These are phyloP conservation scores for Baryphthengus martii DNA, from an alignment of 2,113 vertebrate genomes.

Conservation along the genomic window DNA sequence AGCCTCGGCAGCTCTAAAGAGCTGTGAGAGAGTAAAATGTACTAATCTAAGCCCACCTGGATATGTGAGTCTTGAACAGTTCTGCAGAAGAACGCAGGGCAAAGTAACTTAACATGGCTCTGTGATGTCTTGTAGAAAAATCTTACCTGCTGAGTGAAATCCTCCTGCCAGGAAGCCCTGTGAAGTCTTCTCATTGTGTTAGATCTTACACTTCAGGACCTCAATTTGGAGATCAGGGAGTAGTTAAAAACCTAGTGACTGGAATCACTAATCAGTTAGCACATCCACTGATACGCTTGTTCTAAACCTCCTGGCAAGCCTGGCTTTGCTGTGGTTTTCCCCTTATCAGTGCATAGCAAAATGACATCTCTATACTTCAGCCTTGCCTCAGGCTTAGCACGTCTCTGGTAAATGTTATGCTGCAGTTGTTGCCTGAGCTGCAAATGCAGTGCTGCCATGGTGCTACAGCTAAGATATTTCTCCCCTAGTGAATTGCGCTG, in stretches of 20 bases:
- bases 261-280: neutral
- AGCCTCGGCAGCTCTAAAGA: neutral
- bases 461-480: neutral
- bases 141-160: neutral
- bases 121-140: neutral
- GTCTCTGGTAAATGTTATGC: neutral
- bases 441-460: neutral
- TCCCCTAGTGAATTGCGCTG: neutral
- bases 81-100: neutral
- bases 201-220: neutral
- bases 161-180: neutral
- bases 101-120: neutral
- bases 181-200: neutral
- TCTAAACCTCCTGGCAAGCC: neutral
- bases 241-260: neutral
- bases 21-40: neutral
- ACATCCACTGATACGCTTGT: neutral
- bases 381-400: neutral
- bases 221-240: neutral
- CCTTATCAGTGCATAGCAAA: neutral
- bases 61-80: neutral
- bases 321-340: neutral
- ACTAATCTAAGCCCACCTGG: neutral
- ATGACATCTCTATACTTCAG: neutral
- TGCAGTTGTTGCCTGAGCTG: neutral